Percentiles rank a stretch among this genome's conserved stretches.
Conservation (phyloP, 2,113 vertebrate genomes). For the Psephotus haematonotus region DNA sequence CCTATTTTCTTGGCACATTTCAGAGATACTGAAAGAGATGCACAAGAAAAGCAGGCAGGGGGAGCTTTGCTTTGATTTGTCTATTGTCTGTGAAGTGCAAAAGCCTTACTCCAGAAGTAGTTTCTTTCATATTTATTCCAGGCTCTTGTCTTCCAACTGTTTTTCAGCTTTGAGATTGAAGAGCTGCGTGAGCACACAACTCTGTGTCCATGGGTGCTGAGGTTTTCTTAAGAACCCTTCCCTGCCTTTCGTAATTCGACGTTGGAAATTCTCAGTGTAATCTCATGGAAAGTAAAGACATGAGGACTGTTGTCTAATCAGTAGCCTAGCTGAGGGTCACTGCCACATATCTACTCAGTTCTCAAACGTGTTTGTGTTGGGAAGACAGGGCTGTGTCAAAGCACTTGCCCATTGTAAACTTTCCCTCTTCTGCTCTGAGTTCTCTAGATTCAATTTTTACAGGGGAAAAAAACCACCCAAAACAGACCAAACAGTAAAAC, state of each 20-base stretch:
- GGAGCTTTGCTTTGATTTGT: not conserved
- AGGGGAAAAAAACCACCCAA: not conserved
- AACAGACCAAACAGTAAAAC: not conserved
- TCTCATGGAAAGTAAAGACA: not conserved
- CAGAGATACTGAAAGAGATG: not conserved
- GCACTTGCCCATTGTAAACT: not conserved
- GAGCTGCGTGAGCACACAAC: not conserved
- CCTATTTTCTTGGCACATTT: not conserved
- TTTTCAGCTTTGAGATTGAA: not conserved
- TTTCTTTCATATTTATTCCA: not conserved
- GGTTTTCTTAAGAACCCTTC: not conserved
- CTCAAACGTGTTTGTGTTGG: not conserved
- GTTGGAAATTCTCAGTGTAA: not conserved
- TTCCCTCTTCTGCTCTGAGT: not conserved
- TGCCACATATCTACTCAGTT: not conserved
- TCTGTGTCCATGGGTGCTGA: not conserved
- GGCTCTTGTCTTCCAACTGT: not conserved
- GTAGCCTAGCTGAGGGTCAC: not conserved
- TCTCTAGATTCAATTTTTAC: not conserved
- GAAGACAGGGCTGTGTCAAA: not conserved
- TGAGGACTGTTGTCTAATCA: not conserved
- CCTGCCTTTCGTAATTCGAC: not conserved
- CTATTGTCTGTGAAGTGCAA: not conserved
- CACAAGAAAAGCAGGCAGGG: not conserved
- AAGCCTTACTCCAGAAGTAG: not conserved